Conservation (phyloP, 2,797 vertebrate species). For the Anguilla obscura region DNA sequence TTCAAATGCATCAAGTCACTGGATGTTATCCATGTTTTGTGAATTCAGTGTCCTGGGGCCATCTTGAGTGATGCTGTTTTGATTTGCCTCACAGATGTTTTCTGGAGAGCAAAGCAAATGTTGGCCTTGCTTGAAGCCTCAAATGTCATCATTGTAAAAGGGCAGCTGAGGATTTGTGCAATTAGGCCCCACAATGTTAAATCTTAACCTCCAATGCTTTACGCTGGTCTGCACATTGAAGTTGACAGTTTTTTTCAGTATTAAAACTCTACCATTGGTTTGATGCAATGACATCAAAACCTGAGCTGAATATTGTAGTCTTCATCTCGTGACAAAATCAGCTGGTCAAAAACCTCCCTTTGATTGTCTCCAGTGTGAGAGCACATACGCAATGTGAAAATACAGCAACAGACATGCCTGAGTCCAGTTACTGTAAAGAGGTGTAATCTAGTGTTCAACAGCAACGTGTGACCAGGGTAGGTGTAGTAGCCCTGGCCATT, state of each 20-base stretch:
- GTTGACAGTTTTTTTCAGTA: neutral
- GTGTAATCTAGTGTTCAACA: too few relatives aligned
- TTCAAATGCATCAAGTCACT: neutral
- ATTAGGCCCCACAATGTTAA: neutral
- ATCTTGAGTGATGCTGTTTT: slow-evolving; percentile 29
- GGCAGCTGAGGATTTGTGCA: neutral
- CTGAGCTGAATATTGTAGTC: neutral
- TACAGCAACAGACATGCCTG: too few relatives aligned
- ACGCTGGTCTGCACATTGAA: neutral
- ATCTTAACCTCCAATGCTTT: neutral
- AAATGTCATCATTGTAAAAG: slow-evolving; percentile 6
- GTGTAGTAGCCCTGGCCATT: too few relatives aligned
- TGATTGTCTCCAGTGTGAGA: neutral
- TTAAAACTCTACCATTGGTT: neutral
- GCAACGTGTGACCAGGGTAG: too few relatives aligned
- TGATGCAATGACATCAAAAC: neutral
- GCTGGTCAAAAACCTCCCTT: neutral
- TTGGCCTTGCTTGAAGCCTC: neutral
- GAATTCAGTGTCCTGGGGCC: slow-evolving; percentile 1
- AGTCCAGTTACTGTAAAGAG: too few relatives aligned
- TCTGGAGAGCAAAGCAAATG: slow-evolving; percentile 24
- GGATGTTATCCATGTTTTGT: slow-evolving; percentile 10
- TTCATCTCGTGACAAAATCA: neutral
- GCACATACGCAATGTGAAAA: neutral
- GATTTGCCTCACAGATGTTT: slow-evolving; percentile 22